Conservation (phyloP, 1,140 invertebrate genomes). For the Sminthurides bifidus region DNA sequence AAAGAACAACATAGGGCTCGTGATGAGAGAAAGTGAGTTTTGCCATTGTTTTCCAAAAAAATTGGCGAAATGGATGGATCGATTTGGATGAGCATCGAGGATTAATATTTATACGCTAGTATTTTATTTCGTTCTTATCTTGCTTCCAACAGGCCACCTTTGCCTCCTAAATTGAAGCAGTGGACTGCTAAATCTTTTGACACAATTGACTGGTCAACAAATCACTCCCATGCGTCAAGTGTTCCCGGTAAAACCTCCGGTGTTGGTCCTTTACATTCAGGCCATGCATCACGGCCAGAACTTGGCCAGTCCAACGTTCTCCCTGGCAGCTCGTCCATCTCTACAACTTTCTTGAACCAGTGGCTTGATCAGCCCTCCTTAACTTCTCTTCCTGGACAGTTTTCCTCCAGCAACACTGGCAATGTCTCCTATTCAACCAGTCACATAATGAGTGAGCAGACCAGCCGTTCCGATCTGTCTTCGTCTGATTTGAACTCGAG, state of each 20-base stretch:
- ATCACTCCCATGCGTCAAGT: not conserved
- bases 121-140: not conserved
- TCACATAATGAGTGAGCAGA: no score
- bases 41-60: not conserved
- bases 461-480: no score
- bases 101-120: not conserved
- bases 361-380: constrained; percentile 21
- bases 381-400: not conserved
- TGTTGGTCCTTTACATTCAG: constrained; percentile 2
- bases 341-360: constrained; percentile 18
- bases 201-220: constrained; percentile 4
- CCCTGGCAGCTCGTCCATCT: not conserved
- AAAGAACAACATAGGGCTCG: not conserved
- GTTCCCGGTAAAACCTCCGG: not conserved
- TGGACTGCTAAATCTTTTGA: constrained; percentile 26
- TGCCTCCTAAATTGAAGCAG: constrained; percentile 24
- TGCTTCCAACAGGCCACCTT: constrained; percentile 23
- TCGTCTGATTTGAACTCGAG: no score
- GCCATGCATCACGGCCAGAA: not conserved
- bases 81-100: not conserved
- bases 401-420: no score
- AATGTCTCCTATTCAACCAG: no score
- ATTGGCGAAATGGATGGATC: not conserved
- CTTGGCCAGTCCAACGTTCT: not conserved
- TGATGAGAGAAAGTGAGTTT: not conserved